Evolutionary conservation across 1,140 invertebrate species (phyloP), one percentile per base, ranked within the genome.

Genomic region (Drosophila lacertosa): DNA sequence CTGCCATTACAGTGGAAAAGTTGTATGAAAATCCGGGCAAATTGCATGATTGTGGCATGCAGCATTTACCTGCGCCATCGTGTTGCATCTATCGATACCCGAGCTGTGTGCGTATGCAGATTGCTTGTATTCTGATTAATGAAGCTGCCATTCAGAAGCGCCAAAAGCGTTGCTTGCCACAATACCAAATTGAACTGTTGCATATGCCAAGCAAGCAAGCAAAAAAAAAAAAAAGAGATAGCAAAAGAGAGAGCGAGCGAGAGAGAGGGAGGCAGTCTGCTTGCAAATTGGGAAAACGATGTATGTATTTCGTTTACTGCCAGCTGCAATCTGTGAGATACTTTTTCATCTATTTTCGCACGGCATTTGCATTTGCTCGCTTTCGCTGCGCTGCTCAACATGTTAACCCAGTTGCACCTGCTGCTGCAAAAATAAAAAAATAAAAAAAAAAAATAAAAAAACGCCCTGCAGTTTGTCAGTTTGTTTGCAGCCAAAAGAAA

Each of bases 351-450:
- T 62, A 70, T 88, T 81, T 74, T 77, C 42, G 35, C 33, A 35
- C 48, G 37, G 70, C 54, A 80, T 86, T 86, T 86, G 70, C 82
- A 77, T 86, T 66, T 59, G 58, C 35, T 71, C 45, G 24, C 13
- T n/a, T n/a, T 62, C 39, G 45, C 47, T 37, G 39, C 53, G 29
- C 35, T 20, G n/a, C n/a, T n/a, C n/a, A n/a, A n/a, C 29, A 78
- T 64, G 68, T 67, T 86, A 88, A 88, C 82, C 82, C 71, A 86
- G 74, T 88, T 86, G 82, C 74, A 86, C 74, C 77, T 82, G 63
- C 55, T n/a, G n/a, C n/a, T n/a, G n/a, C n/a, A n/a, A n/a, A n/a
- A n/a, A n/a, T n/a, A n/a, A n/a, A n/a, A n/a, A n/a, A n/a, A n/a
- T n/a, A n/a, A n/a, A n/a, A n/a, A n/a, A n/a, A n/a, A n/a, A n/a